Evolutionary conservation across 2,797 vertebrate species (phyloP), one percentile per base, ranked within the genome.

Genomic region (Streptopelia turtur): DNA sequence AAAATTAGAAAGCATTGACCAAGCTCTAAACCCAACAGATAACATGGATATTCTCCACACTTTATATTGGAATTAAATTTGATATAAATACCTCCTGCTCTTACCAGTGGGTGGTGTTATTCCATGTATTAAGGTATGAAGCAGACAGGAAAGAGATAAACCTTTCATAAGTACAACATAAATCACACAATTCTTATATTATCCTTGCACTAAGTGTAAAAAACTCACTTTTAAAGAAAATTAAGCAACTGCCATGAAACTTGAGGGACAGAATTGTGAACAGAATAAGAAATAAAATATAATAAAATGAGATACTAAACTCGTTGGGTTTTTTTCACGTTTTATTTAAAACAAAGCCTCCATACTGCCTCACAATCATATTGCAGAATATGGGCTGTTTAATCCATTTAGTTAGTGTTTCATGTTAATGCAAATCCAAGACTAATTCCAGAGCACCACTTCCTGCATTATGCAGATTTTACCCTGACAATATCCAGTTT

Each of bases 71-170:
- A 98, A 98, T 98, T 97, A 98, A 97, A 98, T 97, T 98, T 96
- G 96, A 98, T 98, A 98, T 96, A 97, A 98, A 98, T 99, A 99
- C 99, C 99, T 99, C 99, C 99, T 99, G 99, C 97, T 99, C 98
- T 99, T 99, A 98, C 98, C 99, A 98, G 98, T 97, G 98, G 97
- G 98, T 98, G 98, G 98, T 98, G 98, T 98, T 98, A 98, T 98
- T 99, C 99, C 99, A 98, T 97, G 97, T 97, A 97, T 98, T 98
- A 98, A 98, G 97, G 95, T 97, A 97, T 98, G 99, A 98, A 98
- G 99, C 98, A 99, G 98, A 98, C 97, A 98, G 97, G 98, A 98
- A 98, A 98, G 98, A 99, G 97, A 99, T 98, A 99, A 97, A 97
- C 98, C 94, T 98, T 98, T 98, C 98, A 99, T 99, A 98, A 99